Conservation (phyloP, 2,113 vertebrate species). For the Axis porcinus region DNA sequence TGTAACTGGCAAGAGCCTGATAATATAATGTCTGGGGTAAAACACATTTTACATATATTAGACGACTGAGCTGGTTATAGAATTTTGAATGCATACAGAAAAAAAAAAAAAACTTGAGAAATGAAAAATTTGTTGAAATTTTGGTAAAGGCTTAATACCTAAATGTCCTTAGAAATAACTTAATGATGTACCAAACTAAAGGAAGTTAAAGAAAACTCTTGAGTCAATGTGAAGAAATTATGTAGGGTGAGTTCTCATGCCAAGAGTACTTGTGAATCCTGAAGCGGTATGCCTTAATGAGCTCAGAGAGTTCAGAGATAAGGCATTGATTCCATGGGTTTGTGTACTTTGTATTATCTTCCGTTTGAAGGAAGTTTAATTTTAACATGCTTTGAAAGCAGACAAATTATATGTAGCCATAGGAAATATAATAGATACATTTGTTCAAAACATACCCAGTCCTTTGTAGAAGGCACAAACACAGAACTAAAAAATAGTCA, state of each 20-base stretch:
- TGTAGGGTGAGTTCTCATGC: background rate
- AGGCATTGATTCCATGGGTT: background rate
- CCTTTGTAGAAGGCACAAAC: background rate
- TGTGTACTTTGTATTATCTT: background rate
- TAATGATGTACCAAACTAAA: background rate
- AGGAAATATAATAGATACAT: background rate
- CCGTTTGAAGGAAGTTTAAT: constrained; percentile 1
- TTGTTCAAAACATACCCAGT: background rate
- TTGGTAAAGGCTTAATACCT: background rate
- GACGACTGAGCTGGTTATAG: background rate
- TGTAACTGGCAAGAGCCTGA: background rate
- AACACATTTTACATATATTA: background rate
- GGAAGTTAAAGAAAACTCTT: background rate
- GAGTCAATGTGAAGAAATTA: background rate
- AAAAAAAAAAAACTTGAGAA: background rate
- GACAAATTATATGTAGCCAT: background rate
- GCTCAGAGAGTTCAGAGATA: background rate
- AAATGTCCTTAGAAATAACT: background rate
- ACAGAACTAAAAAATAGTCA: background rate
- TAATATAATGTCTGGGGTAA: background rate
- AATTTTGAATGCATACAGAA: background rate
- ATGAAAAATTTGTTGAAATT: background rate
- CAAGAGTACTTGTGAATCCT: background rate
- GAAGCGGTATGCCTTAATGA: background rate
- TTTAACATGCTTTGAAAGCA: background rate